Evolutionary conservation across 2,888 invertebrate species (phyloP).

Genomic region (Drosophila emarginata): DNA sequence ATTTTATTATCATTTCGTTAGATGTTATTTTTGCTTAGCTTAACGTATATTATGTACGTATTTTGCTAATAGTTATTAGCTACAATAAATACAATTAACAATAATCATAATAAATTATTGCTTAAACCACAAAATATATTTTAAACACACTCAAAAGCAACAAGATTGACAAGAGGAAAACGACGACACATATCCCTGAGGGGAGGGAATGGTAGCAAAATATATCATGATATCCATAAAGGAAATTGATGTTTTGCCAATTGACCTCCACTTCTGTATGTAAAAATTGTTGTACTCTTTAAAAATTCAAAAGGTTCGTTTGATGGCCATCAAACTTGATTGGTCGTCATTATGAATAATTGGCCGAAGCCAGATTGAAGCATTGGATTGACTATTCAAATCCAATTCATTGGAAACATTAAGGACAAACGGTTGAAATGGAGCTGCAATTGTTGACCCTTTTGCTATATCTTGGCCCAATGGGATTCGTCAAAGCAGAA

Average conservation of each 20-base stretch:
- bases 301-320: constrained; percentile 1
- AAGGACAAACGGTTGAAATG: not conserved
- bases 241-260: not conserved
- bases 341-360: constrained; percentile 6
- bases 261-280: not conserved
- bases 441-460: not conserved
- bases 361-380: not conserved
- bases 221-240: too few species aligned
- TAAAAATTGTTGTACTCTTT: not conserved
- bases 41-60: not conserved
- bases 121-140: not conserved
- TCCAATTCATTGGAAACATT: not conserved
- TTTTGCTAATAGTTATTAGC: not conserved
- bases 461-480: not conserved
- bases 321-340: constrained; percentile 1
- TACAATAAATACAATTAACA: not conserved
- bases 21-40: not conserved
- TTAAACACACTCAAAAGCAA: too few species aligned
- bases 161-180: not conserved
- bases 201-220: too few species aligned
- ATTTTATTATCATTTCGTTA: not conserved
- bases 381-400: not conserved
- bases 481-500: not conserved
- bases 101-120: not conserved
- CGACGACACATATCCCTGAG: not conserved